These are phyloP conservation scores for Pan paniscus DNA, from an alignment of 2,113 vertebrate genomes.

Conservation along the genomic window DNA sequence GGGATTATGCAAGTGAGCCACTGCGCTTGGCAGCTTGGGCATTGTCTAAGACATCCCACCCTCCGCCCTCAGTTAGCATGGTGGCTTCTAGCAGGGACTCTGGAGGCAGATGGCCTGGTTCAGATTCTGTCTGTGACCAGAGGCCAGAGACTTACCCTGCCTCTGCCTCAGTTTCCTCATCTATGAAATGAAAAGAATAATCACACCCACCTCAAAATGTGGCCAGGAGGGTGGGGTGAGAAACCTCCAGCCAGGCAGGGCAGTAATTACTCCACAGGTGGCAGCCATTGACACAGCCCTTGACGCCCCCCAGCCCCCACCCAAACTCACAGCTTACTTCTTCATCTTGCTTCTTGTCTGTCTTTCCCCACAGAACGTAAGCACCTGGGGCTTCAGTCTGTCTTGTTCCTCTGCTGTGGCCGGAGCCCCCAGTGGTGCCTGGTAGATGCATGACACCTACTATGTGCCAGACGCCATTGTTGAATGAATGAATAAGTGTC, in stretches of 20 bases:
- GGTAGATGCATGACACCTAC: not conserved
- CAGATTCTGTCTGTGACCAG: not conserved
- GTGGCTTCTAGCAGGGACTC: not conserved
- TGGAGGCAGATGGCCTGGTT: not conserved
- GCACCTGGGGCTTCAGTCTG: not conserved
- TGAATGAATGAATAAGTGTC: not conserved
- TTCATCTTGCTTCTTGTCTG: not conserved
- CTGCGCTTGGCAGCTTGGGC: not conserved
- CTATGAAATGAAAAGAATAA: not conserved
- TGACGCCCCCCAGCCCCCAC: not conserved
- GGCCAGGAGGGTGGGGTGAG: not conserved
- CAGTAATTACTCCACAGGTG: not conserved
- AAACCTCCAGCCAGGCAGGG: not conserved
- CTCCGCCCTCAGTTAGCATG: fast-evolving
- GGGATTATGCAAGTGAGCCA: too few species aligned
- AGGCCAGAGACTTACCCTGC: not conserved
- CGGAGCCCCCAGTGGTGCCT: not conserved
- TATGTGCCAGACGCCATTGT: not conserved
- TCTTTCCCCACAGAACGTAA: not conserved
- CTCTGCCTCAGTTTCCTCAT: not conserved
- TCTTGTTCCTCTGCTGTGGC: not conserved
- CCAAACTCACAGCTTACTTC: too few species aligned
- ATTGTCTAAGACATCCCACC: too few species aligned
- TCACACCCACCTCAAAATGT: not conserved
- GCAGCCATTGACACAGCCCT: not conserved